Conservation (phyloP, 2,888 invertebrate genomes). For the Matsumyia berberina region DNA sequence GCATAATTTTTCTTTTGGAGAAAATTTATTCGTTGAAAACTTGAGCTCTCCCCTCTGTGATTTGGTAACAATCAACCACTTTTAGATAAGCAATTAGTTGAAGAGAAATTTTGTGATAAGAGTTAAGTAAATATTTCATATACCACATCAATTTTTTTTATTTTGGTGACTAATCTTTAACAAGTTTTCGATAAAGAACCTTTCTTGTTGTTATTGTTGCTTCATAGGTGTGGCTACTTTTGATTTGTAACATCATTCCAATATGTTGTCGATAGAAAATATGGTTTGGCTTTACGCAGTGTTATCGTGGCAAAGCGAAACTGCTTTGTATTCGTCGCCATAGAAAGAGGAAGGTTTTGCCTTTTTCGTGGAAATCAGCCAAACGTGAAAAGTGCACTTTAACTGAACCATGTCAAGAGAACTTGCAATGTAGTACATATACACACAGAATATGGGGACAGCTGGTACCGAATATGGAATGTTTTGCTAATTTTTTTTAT, state of each 20-base stretch:
- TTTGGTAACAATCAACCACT: constrained; percentile 8
- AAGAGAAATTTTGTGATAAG: constrained; percentile 48
- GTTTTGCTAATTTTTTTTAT: not conserved
- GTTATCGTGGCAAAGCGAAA: not conserved
- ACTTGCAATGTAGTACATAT: not conserved
- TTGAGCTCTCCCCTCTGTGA: not conserved
- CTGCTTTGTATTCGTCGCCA: constrained; percentile 7
- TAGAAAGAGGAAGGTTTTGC: constrained; percentile 3
- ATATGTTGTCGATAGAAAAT: not conserved
- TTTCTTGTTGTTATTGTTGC: constrained; percentile 46
- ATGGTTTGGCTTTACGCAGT: not conserved
- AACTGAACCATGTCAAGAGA: constrained; percentile 2
- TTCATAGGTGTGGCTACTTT: constrained; percentile 66
- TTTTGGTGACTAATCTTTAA: constrained; percentile 70
- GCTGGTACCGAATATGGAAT: not conserved
- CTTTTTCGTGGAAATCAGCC: constrained; percentile 32
- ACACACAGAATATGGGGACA: not conserved
- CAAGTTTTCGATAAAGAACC: constrained; percentile 70
- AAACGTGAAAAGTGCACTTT: constrained; percentile 43
- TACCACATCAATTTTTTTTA: constrained; percentile 17
- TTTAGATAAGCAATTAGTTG: constrained; percentile 47
- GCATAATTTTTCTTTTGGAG: constrained; percentile 5
- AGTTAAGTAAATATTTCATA: constrained; percentile 15
- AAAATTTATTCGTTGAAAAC: not conserved
- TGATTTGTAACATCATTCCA: constrained; percentile 25